A percentile compares a stretch with the other conserved stretches of the same genome.
Evolutionary conservation across 2,797 vertebrate genomes (phyloP).

Genomic region (Falco biarmicus): DNA sequence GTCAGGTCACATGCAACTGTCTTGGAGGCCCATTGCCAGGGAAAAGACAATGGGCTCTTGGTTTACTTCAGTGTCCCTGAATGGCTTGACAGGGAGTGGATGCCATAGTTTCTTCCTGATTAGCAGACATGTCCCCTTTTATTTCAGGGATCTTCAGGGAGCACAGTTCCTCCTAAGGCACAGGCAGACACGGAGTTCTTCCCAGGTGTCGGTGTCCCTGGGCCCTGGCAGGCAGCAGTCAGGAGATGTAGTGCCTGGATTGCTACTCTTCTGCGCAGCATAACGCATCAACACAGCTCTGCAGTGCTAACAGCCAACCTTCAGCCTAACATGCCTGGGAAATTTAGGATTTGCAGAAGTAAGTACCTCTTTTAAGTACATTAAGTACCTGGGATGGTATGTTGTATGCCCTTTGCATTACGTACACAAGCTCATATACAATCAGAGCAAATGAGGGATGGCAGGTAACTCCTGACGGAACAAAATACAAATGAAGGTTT

Average conservation of each 20-base stretch:
- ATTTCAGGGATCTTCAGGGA: not conserved
- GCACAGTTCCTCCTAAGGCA: not conserved
- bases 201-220: rapidly evolving
- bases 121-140: not conserved
- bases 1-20: not conserved
- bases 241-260: not conserved
- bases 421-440: not conserved
- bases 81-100: not conserved
- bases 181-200: not conserved
- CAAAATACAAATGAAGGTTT: slow-evolving; percentile 8
- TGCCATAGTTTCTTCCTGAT: not conserved
- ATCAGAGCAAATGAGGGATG: not conserved
- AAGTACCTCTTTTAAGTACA: not conserved
- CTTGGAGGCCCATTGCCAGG: not conserved
- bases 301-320: not conserved
- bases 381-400: not conserved
- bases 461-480: not conserved
- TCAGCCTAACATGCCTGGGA: not conserved
- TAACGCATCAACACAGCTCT: not conserved
- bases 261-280: not conserved
- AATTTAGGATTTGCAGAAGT: not conserved
- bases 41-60: not conserved
- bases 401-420: not conserved
- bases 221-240: not conserved
- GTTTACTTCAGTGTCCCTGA: not conserved